Percentiles rank a stretch among this genome's conserved stretches.
These are phyloP conservation scores for Delia radicum DNA, from an alignment of 1,140 invertebrate genomes.

Conservation along the genomic window DNA sequence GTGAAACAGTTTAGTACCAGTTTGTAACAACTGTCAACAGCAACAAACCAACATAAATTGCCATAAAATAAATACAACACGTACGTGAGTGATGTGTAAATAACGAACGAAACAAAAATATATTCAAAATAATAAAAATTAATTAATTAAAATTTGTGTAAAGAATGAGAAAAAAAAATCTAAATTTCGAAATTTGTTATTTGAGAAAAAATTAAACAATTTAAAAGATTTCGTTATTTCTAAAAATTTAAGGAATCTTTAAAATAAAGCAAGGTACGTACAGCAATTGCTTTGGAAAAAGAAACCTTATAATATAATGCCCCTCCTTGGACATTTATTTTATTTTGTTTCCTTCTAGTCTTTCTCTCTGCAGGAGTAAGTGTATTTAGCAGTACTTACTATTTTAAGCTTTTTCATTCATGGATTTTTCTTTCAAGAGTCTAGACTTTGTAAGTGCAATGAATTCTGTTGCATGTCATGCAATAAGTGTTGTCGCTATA, in stretches of 20 bases:
- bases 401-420: slow-evolving; percentile 2
- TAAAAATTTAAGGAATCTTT: neutral
- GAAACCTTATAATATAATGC: no score
- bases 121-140: no score
- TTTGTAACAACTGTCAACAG: neutral
- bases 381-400: neutral
- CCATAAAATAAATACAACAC: neutral
- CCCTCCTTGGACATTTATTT: no score
- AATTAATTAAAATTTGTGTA: no score
- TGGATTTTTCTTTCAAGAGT: neutral
- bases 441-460: slow-evolving; percentile 1
- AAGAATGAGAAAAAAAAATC: no score
- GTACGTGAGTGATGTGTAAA: neutral
- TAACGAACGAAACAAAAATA: neutral
- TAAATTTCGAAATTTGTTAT: neutral
- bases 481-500: neutral
- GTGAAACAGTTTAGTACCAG: slow-evolving; percentile 1
- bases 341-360: neutral
- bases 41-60: neutral
- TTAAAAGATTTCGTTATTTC: neutral
- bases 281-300: neutral
- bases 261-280: neutral
- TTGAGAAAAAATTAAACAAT: neutral
- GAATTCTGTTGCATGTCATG: neutral
- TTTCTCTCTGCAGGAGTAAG: neutral